These are phyloP conservation scores for Gallinago paraguaiae DNA, from an alignment of 2,113 vertebrate genomes.

Conservation along the genomic window DNA sequence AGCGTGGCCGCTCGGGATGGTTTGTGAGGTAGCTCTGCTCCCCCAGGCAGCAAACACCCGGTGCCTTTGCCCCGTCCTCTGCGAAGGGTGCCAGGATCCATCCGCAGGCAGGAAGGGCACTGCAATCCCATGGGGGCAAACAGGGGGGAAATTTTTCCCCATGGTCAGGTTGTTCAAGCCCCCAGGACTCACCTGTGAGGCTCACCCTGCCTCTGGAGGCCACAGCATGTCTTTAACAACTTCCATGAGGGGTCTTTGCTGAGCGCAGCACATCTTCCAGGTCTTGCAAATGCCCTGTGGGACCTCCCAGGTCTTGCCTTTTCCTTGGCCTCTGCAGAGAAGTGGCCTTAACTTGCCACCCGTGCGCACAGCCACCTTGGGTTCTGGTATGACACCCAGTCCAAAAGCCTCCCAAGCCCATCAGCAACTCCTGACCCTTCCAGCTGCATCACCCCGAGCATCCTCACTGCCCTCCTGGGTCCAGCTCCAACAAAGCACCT, in stretches of 20 bases:
- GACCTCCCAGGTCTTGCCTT: not conserved
- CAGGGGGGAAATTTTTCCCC: rapidly evolving
- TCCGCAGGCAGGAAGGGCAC: not conserved
- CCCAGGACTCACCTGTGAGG: no score
- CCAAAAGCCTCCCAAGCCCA: not conserved
- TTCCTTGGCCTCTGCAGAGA: not conserved
- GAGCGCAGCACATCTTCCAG: not conserved
- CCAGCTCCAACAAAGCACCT: not conserved
- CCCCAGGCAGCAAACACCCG: not conserved
- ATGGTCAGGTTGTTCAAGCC: not conserved
- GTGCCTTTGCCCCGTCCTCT: not conserved
- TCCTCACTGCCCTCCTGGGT: not conserved
- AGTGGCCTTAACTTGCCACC: not conserved
- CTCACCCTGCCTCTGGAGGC: not conserved
- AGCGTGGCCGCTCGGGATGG: rapidly evolving
- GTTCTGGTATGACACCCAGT: rapidly evolving
- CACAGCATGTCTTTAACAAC: not conserved
- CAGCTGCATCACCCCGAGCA: not conserved
- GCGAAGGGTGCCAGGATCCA: not conserved
- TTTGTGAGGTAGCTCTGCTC: not conserved
- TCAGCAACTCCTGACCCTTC: not conserved
- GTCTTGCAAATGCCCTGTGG: not conserved
- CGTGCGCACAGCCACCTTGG: rapidly evolving
- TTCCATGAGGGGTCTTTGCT: not conserved
- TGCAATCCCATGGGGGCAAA: not conserved